These are phyloP conservation scores for Stegodyphus dumicola DNA, from an alignment of 1,140 invertebrate species.

Conservation along the genomic window DNA sequence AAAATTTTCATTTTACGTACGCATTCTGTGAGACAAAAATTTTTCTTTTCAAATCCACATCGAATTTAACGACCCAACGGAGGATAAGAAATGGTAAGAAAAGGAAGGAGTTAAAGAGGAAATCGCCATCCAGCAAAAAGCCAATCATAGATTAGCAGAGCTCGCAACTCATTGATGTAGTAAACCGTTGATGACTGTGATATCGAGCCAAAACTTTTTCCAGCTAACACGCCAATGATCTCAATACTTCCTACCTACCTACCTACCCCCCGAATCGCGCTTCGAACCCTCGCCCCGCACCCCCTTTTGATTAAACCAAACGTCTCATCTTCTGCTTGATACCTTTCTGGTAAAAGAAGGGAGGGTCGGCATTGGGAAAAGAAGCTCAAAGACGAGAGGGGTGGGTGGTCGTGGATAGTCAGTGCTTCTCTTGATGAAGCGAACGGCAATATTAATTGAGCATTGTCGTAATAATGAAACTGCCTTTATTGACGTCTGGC, in stretches of 20 bases:
- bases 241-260: constrained; percentile 16
- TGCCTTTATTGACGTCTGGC: constrained; percentile 59
- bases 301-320: constrained; percentile 58
- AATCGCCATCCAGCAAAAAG: constrained; percentile 51
- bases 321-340: constrained; percentile 50
- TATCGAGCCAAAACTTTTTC: constrained; percentile 55
- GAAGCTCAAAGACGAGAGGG: constrained; percentile 38
- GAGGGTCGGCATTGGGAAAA: no score
- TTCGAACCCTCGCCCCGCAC: neutral
- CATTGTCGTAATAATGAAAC: constrained; percentile 61
- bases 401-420: neutral
- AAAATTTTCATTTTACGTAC: constrained; percentile 41
- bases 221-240: constrained; percentile 45
- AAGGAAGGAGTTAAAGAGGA: constrained; percentile 7
- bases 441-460: constrained; percentile 61
- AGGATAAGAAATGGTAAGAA: constrained; percentile 30
- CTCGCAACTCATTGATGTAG: constrained; percentile 25
- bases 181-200: constrained; percentile 58
- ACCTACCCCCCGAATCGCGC: neutral
- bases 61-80: constrained; percentile 38
- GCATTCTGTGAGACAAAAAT: constrained; percentile 34
- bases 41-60: constrained; percentile 17
- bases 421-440: constrained; percentile 42
- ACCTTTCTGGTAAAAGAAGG: constrained; percentile 40
- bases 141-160: constrained; percentile 21